Evolutionary conservation across 2,113 vertebrate genomes (phyloP), one percentile per base, ranked within the genome.

Genomic region (Albula glossodonta): DNA sequence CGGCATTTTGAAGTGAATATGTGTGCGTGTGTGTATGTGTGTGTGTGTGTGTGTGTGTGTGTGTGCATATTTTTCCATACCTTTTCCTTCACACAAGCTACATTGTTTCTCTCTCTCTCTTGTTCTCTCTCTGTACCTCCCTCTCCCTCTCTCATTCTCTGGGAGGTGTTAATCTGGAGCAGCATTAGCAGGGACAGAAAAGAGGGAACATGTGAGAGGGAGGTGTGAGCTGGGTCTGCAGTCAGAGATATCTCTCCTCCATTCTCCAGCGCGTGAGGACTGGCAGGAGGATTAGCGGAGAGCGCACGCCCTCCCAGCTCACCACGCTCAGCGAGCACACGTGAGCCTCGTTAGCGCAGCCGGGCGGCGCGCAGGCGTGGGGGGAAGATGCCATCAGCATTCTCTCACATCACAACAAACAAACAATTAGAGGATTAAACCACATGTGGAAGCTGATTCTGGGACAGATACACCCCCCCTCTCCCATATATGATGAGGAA

Each of bases 171-270:
- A 78, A 85, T 80, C 41, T n/a, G 11, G 85, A 50, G 86, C 82
- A 86, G 85, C 83, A 66, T 63, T 84, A 87, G 83, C 79, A 70
- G 88, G 86, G 81, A 57, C 86, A 87, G 79, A 83, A 85, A 78
- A 87, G 86, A 79, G 60, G 85, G 60, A 87, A 86, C 86, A 84
- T 84, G 86, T 78, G 87, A 89, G 84, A 87, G 82, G 82, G 87
- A 84, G 87, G 88, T 81, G 87, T 83, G 86, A 91, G 89, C 88
- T 13, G 66, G 86, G 88, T 5, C 89, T 90, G 90, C 66, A 10
- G 78, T 86, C 79, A n/a, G 87, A 17, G 89, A 93, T 93, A 92
- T 87, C 78, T 51, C 86, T 84, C 56, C 83, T 41, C 51, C 52
- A 86, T 81, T 85, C 81, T 48, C 83, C 84, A 78, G 74, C 80